These are phyloP conservation scores for Callithrix jacchus DNA, from an alignment of 2,113 vertebrate genomes.

Conservation along the genomic window DNA sequence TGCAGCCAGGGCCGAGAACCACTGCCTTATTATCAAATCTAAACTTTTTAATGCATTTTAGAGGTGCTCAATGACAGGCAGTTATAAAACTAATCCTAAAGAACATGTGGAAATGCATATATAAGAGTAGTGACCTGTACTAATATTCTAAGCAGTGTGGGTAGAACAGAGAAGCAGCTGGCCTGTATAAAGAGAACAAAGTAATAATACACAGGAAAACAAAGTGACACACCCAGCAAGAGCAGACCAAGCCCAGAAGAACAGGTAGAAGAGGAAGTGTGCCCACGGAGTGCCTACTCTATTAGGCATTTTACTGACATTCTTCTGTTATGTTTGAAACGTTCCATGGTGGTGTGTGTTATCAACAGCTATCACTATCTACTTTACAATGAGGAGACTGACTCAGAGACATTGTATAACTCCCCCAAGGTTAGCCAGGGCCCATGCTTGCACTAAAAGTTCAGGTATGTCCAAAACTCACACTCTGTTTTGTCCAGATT, in stretches of 20 bases:
- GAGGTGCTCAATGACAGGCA: background rate
- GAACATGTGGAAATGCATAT: background rate
- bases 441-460: background rate
- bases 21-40: background rate
- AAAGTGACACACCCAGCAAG: background rate
- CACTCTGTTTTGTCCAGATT: slow-evolving; percentile 49
- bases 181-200: background rate
- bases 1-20: background rate
- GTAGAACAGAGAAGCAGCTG: background rate
- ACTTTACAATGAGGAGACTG: background rate
- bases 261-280: background rate
- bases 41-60: background rate
- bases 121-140: background rate
- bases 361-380: background rate
- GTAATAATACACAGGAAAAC: background rate
- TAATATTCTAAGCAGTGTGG: background rate
- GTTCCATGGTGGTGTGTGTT: background rate
- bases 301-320: background rate
- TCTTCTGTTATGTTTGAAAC: background rate
- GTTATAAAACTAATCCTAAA: background rate
- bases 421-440: slow-evolving; percentile 25
- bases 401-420: background rate
- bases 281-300: background rate
- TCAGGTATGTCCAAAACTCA: slow-evolving; percentile 8
- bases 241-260: background rate